Base-by-base conservation (phyloP, 2,797 vertebrate genomes). In the Siniperca undulata region DNA sequence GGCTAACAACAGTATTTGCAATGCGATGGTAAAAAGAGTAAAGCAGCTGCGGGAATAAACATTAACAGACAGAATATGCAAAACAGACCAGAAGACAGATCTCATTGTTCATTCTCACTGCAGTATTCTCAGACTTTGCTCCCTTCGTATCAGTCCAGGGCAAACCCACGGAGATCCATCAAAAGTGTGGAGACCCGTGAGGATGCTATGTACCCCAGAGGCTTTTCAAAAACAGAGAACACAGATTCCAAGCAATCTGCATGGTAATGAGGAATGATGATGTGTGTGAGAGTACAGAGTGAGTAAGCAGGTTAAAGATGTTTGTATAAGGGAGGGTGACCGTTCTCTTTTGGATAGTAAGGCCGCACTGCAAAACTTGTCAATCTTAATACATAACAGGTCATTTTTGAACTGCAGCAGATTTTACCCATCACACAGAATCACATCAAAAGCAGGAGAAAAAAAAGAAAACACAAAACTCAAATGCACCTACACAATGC, bases 251-350 rank as follows among this genome's bases (percentile, higher is more conserved):
- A 74, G 81, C 80, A 86, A 86, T 73, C 77, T 74, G 82, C 77
- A 81, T 79, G 24, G 38, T 52, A 83, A 89, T 80, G 74, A 86
- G 75, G 66, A 58, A 73, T 7, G 48, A 64, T 78, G 81, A 85
- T 52, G 27, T 86, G 52, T 81, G 81, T 65, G 77, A 69, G 65
- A 81, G 55, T 4, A 56, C 40, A 79, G 52, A 60, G 55, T 88
- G 86, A 92, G 79, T 91, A 89, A 89, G 89, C 88, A 86, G 65
- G 55, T 78, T 80, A 34, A 64, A 60, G 66, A 70, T 61, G 36
- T 55, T 53, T 34, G 69, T 27, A 36, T 30, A 52, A 64, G 38
- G 3, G 50, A 44, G 30, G 55, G 24, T 22, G 73, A 71, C 19
- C 24, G 64, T 44, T 74, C 62, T 77, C 17, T 52, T 78, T 46